These are phyloP conservation scores for Anseranas semipalmata DNA, from an alignment of 2,113 vertebrate genomes.

Conservation along the genomic window DNA sequence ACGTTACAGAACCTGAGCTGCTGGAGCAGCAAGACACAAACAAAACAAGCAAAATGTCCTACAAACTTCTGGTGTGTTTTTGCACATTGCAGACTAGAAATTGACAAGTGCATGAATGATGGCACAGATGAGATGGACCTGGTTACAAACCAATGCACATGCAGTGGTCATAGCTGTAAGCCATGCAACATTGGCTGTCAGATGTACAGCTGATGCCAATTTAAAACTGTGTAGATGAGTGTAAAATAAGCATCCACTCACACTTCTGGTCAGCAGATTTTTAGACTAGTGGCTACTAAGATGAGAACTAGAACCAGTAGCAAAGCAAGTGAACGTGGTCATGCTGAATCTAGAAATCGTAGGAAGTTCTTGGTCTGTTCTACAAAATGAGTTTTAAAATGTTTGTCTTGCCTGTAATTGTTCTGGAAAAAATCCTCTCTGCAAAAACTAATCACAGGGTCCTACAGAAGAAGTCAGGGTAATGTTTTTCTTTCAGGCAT, in stretches of 20 bases:
- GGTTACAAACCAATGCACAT: neutral
- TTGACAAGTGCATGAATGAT: neutral
- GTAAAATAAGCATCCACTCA: neutral
- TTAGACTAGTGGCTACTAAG: neutral
- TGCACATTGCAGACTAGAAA: neutral
- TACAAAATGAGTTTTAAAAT: neutral
- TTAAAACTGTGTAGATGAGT: neutral
- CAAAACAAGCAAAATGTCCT: neutral
- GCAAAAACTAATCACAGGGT: neutral
- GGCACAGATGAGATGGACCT: neutral
- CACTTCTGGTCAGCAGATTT: neutral
- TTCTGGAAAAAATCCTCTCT: neutral
- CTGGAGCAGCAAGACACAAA: neutral
- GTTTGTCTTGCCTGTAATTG: neutral
- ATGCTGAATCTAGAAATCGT: neutral
- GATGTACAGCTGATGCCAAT: neutral
- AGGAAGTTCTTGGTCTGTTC: neutral
- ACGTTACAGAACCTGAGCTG: neutral
- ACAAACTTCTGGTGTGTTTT: neutral
- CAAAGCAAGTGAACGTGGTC: neutral
- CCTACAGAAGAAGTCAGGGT: neutral
- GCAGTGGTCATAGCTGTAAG: neutral
- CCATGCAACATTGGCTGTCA: neutral
- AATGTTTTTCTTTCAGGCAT: neutral
- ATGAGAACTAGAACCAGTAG: neutral